Evolutionary conservation across 2,113 vertebrate species (phyloP), one percentile per base, ranked within the genome.

Genomic region (Capreolus pygargus): DNA sequence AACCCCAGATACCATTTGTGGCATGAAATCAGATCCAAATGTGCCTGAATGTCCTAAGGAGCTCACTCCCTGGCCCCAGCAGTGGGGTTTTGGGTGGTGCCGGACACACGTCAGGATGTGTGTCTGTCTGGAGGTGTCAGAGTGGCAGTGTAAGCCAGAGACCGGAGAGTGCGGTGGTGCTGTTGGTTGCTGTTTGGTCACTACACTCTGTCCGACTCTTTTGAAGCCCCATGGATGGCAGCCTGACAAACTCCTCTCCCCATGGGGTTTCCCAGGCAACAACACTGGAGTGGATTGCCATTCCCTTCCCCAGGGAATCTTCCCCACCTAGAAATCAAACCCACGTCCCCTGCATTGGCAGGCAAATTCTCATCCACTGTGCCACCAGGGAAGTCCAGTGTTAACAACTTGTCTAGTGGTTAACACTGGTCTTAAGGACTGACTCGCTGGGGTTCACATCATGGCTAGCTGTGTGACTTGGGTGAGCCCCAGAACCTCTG

Each of bases 21-120:
- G 84, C 91, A 92, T 64, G 67, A 98, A 97, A 98, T 97, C 95
- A 67, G 55, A 98, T 86, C 84, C 95, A 97, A 98, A 97, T 94
- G 93, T 95, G 90, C 83, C 78, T 55, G 39, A 57, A 78, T 6
- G 30, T 82, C 55, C 43, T 79, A 58, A 78, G 43, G 61, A 89
- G 21, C 57, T 76, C 39, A 36, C 45, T 86, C 15, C 6, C 39
- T 70, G 7, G 19, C 33, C 25, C n/a, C 28, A 2, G n/a, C 45
- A 47, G 30, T 79, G 50, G 86, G n/a, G 57, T 74, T 78, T 85
- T 58, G 61, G 50, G 28, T 4, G 11, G 10, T 27, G 16, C 27
- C 19, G 27, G 55, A 54, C 23, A 47, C 7, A 45, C 7, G 3
- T 61, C 83, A 76, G 55, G 4, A 54, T 74, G 39, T 43, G 5